Percentiles rank a stretch among this genome's conserved stretches.
These are phyloP conservation scores for Atherinosoma microstoma DNA, from an alignment of 2,797 vertebrate species.

Conservation along the genomic window DNA sequence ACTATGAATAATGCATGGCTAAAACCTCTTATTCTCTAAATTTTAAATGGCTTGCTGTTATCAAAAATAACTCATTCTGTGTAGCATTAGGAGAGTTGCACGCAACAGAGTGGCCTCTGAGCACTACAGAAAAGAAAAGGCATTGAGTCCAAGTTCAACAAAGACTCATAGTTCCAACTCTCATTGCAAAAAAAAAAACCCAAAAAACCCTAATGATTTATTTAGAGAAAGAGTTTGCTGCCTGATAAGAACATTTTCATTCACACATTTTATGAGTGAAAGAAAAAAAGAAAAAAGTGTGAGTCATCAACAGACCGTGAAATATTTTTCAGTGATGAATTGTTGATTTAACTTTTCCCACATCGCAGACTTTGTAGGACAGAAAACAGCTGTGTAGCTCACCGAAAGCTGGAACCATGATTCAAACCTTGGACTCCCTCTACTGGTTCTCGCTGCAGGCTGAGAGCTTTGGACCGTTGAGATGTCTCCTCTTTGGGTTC, in stretches of 20 bases:
- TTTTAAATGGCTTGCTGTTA: conserved; percentile 78
- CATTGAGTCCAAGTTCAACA: conserved; percentile 11
- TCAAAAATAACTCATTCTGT: conserved; percentile 76
- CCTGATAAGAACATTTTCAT: neutral
- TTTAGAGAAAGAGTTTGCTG: neutral
- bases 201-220: conserved; percentile 5
- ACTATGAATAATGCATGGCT: conserved; percentile 73
- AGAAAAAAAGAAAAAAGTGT: neutral
- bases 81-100: conserved; percentile 52
- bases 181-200: neutral
- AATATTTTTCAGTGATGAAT: conserved; percentile 1
- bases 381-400: conserved; percentile 37
- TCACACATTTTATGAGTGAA: neutral
- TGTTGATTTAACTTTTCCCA: conserved; percentile 4
- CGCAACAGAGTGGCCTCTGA: conserved; percentile 53
- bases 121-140: conserved; percentile 3
- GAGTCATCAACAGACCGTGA: conserved; percentile 1
- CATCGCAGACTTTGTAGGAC: conserved; percentile 5
- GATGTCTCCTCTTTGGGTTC: conserved; percentile 1
- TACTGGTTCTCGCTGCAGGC: conserved; percentile 50
- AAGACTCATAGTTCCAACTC: neutral
- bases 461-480: conserved; percentile 12
- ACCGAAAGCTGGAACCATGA: conserved; percentile 20
- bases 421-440: conserved; percentile 64
- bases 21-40: conserved; percentile 82